Conservation (phyloP, 2,113 vertebrate species). For the Elaphurus davidianus region DNA sequence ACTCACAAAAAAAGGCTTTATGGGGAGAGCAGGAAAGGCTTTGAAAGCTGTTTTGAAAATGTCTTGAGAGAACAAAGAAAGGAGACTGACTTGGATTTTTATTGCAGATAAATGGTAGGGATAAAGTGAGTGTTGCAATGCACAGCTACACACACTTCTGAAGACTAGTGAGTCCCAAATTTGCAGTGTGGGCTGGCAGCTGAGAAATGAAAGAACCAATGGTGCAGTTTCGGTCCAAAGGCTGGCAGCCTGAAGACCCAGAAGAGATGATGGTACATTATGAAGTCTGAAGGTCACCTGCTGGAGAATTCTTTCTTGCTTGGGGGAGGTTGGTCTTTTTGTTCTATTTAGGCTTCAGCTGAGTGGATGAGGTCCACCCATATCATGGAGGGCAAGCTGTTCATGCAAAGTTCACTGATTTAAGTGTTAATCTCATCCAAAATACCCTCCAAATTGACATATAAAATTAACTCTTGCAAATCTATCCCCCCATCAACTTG, state of each 20-base stretch:
- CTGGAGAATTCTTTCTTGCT: not conserved
- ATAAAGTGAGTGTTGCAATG: not conserved
- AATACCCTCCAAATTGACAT: not conserved
- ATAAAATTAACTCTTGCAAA: not conserved
- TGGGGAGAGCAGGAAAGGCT: not conserved
- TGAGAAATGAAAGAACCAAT: not conserved
- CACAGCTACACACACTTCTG: not conserved
- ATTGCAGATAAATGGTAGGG: not conserved
- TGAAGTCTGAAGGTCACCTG: not conserved
- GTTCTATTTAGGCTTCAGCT: not conserved
- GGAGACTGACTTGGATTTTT: not conserved
- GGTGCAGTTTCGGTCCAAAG: not conserved
- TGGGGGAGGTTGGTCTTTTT: not conserved
- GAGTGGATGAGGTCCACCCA: not conserved
- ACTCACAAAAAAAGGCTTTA: not conserved
- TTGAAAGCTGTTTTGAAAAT: not conserved
- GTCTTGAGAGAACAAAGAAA: conserved; percentile 7
- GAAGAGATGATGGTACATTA: not conserved
- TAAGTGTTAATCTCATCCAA: conserved; percentile 10
- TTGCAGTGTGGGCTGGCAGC: not conserved
- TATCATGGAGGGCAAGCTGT: not conserved
- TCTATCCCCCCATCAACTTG: not conserved
- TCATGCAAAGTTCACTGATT: not conserved
- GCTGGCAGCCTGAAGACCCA: not conserved
- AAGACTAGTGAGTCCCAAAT: not conserved